Percentiles rank a stretch among this genome's conserved stretches.
Conservation (phyloP, 2,797 vertebrate genomes). For the Acanthurus tractus region DNA sequence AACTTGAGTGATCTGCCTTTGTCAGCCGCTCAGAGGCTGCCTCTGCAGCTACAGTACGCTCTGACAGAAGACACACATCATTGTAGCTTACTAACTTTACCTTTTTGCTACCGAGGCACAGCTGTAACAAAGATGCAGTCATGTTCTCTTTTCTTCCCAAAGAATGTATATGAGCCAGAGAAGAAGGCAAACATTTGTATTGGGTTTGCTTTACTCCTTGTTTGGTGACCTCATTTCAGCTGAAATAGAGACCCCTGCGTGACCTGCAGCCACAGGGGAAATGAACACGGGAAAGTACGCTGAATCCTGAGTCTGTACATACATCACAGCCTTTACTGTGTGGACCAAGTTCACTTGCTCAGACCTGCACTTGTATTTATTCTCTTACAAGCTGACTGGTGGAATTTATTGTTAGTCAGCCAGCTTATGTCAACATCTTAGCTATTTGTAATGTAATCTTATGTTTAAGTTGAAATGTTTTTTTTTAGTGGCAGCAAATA, state of each 20-base stretch:
- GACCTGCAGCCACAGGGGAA: conserved; percentile 76
- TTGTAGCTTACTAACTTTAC: conserved; percentile 11
- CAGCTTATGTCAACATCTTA: neutral
- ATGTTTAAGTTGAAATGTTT: neutral
- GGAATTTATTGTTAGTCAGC: neutral
- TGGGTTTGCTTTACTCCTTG: conserved; percentile 70
- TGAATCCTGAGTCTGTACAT: conserved; percentile 59
- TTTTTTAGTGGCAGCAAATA: neutral
- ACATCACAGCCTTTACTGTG: conserved; percentile 24
- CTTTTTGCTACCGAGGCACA: conserved; percentile 23
- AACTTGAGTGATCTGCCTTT: conserved; percentile 47
- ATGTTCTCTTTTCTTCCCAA: conserved; percentile 31
- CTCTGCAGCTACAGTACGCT: conserved; percentile 1
- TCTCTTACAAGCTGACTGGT: neutral
- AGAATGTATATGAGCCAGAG: conserved; percentile 42
- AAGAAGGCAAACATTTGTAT: conserved; percentile 70
- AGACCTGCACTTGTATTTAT: neutral
- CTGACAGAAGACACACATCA: conserved; percentile 31
- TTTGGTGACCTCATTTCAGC: conserved; percentile 79
- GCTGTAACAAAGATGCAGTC: conserved; percentile 40
- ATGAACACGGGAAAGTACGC: conserved; percentile 63
- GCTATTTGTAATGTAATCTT: neutral
- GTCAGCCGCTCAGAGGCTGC: conserved; percentile 30
- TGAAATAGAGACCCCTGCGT: conserved; percentile 79
- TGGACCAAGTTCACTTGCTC: conserved; percentile 5